Conservation (phyloP, 1,140 invertebrate genomes). For the Eurosta solidaginis region DNA sequence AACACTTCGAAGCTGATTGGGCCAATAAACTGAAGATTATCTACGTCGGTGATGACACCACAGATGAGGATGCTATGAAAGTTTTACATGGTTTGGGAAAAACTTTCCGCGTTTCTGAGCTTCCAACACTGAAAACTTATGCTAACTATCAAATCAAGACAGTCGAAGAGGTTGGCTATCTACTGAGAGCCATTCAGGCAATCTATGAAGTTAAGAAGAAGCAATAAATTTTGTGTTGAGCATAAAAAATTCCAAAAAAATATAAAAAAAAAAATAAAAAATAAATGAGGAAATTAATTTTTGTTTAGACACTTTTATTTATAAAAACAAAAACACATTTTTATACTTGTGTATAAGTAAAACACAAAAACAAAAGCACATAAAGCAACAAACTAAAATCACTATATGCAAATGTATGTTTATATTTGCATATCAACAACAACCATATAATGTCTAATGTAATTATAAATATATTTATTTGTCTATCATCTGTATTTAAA, state of each 20-base stretch:
- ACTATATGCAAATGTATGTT: too few relatives aligned
- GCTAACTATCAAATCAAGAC: constrained; percentile 83
- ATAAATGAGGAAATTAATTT: neutral
- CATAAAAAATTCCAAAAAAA: neutral
- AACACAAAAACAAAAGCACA: neutral
- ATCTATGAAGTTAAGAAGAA: constrained; percentile 55
- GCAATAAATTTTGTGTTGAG: neutral
- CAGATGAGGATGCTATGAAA: constrained; percentile 89
- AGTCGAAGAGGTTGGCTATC: constrained; percentile 82
- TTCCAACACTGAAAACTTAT: constrained; percentile 79
- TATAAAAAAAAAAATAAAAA: neutral
- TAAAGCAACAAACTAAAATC: too few relatives aligned
- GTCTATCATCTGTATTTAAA: neutral
- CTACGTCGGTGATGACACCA: constrained; percentile 86
- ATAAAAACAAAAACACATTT: constrained; percentile 4
- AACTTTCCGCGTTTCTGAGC: constrained; percentile 84
- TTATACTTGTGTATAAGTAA: neutral
- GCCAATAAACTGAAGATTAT: constrained; percentile 86
- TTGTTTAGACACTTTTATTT: neutral
- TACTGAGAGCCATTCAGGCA: constrained; percentile 83
- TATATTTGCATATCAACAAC: too few relatives aligned
- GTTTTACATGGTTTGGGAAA: constrained; percentile 87
- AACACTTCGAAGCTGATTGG: constrained; percentile 89
- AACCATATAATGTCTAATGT: neutral
- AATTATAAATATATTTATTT: neutral